Conservation (phyloP, 2,888 invertebrate species). For the Mamestra brassicae region DNA sequence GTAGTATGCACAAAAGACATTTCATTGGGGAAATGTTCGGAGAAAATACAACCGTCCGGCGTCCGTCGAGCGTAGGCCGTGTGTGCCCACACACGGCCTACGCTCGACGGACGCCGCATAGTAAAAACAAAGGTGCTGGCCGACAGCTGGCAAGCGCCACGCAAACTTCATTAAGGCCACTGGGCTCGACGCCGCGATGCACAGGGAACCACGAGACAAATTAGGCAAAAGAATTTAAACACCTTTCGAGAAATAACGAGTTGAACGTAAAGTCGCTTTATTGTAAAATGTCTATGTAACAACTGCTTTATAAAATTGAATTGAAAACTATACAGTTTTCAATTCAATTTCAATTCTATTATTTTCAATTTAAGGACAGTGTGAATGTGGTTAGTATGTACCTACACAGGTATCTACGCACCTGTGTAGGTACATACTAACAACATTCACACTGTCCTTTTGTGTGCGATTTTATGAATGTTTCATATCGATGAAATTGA, state of each 20-base stretch:
- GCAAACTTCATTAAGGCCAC: conserved; percentile 65
- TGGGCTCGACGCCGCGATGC: background rate
- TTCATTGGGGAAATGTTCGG: conserved; percentile 24
- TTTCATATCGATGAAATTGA: background rate
- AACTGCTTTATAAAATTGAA: background rate
- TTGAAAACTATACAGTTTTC: background rate
- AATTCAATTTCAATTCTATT: too few species aligned
- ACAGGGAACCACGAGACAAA: conserved; percentile 5
- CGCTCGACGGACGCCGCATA: too few species aligned
- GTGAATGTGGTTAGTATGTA: too few species aligned
- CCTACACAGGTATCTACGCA: too few species aligned
- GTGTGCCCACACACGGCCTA: too few species aligned
- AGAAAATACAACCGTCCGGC: conserved; percentile 16
- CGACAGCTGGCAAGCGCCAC: conserved; percentile 62
- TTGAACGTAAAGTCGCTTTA: background rate
- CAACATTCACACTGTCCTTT: background rate
- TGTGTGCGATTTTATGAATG: background rate
- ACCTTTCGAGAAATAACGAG: background rate
- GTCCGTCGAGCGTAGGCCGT: background rate
- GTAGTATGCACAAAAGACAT: conserved; percentile 11
- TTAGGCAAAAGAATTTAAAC: conserved; percentile 7
- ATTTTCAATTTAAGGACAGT: too few species aligned
- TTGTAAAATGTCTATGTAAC: background rate
- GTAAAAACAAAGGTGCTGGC: conserved; percentile 52
- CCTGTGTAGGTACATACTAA: too few species aligned